phyloP scores from a whole-genome alignment of 2,888 invertebrate genomes.

The Lypha dubia region DNA sequence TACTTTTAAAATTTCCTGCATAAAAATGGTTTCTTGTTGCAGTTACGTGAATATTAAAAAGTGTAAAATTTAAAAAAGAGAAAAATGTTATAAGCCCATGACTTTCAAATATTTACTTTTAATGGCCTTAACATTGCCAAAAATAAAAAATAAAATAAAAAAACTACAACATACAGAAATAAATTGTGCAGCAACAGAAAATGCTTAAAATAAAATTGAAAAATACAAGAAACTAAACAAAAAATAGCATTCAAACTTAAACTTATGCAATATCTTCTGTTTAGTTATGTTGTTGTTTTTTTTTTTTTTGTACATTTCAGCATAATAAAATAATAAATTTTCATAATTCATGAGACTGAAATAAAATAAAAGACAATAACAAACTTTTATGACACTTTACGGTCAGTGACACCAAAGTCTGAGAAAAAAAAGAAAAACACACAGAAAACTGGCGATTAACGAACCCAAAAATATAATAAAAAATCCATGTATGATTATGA shows the following conservation, averaged over 20 bases:
- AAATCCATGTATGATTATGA: slow-evolving; percentile 11
- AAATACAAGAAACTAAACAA: slow-evolving; percentile 31
- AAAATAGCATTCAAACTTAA: slow-evolving; percentile 27
- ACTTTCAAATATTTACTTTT: slow-evolving; percentile 60
- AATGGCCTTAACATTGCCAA: slow-evolving; percentile 68
- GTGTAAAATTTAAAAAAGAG: background rate
- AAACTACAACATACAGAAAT: background rate
- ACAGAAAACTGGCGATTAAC: slow-evolving; percentile 59
- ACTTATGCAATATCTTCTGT: slow-evolving; percentile 54
- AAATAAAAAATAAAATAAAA: slow-evolving; percentile 32
- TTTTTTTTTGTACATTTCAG: background rate
- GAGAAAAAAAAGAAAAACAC: slow-evolving; percentile 12
- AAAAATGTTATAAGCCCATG: slow-evolving; percentile 45
- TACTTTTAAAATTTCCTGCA: slow-evolving; percentile 17
- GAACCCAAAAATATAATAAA: slow-evolving; percentile 56
- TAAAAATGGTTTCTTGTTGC: background rate
- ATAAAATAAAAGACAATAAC: slow-evolving; percentile 44
- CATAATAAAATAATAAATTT: slow-evolving; percentile 47
- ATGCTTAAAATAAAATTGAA: slow-evolving; percentile 17
- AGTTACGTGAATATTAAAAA: slow-evolving; percentile 40
- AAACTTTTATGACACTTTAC: slow-evolving; percentile 68
- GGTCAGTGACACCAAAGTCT: slow-evolving; percentile 68
- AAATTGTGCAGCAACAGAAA: slow-evolving; percentile 11
- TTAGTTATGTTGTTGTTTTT: too few species aligned
- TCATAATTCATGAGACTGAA: slow-evolving; percentile 62